phyloP scores from a whole-genome alignment of 2,888 invertebrate species.

The Cerceris rybyensis region DNA sequence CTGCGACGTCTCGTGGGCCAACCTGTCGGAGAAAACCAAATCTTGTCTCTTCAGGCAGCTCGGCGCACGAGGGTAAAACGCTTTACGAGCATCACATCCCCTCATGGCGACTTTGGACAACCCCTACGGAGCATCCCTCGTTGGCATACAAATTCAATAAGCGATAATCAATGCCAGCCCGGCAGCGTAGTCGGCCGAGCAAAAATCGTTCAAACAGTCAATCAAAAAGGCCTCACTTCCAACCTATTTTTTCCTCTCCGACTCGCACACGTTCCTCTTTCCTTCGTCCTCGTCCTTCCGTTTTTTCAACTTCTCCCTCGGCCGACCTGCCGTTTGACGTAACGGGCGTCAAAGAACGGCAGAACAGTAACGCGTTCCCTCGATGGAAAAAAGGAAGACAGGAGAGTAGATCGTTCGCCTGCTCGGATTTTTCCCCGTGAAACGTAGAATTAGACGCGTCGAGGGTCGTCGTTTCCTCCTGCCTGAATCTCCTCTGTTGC shows the following conservation, averaged over 20 bases:
- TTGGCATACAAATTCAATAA: slow-evolving; percentile 79
- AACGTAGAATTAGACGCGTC: slow-evolving; percentile 63
- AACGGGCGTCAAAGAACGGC: slow-evolving; percentile 71
- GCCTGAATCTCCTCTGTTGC: slow-evolving; percentile 48
- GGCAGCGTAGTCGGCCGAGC: slow-evolving; percentile 73
- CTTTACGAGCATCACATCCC: slow-evolving; percentile 61
- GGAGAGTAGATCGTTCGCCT: slow-evolving; percentile 46
- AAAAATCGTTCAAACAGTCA: slow-evolving; percentile 81
- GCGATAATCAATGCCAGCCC: slow-evolving; percentile 80
- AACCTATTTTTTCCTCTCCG: slow-evolving; percentile 57
- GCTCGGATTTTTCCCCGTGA: slow-evolving; percentile 56
- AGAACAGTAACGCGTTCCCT: slow-evolving; percentile 50
- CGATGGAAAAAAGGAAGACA: slow-evolving; percentile 51
- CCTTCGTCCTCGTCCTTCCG: slow-evolving; percentile 40
- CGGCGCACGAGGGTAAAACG: slow-evolving; percentile 56
- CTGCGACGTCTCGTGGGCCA: slow-evolving; percentile 1
- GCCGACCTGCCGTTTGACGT: slow-evolving; percentile 60
- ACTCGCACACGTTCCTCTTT: slow-evolving; percentile 47
- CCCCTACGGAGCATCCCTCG: slow-evolving; percentile 61
- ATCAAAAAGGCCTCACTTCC: slow-evolving; percentile 74
- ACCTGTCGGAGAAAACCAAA: slow-evolving; percentile 32
- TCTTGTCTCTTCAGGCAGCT: slow-evolving; percentile 28
- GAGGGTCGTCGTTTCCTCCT: slow-evolving; percentile 58
- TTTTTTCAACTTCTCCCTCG: slow-evolving; percentile 21
- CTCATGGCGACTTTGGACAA: slow-evolving; percentile 67